phyloP scores from a whole-genome alignment of 23 tunicate species.

The Phallusia fumigata region DNA sequence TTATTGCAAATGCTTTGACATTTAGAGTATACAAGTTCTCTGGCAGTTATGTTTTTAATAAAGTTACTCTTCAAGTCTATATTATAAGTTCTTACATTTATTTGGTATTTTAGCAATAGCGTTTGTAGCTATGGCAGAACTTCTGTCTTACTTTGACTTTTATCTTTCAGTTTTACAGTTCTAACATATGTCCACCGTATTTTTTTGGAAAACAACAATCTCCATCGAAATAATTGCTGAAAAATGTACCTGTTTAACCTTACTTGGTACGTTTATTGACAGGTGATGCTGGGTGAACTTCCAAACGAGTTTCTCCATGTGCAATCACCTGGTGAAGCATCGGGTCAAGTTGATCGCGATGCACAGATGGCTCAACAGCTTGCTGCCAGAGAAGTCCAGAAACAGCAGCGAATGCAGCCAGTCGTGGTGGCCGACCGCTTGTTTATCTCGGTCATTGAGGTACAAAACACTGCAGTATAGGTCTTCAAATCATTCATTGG shows the following conservation, averaged over 20 bases:
- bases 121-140: no score
- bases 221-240: neutral
- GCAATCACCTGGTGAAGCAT: neutral
- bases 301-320: slow-evolving; percentile 72
- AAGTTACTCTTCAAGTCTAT: no score
- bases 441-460: slow-evolving; percentile 62
- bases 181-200: no score
- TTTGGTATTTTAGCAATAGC: no score
- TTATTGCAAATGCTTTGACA: no score
- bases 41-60: no score
- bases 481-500: no score
- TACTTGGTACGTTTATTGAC: neutral
- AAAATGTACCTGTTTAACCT: neutral
- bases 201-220: no score
- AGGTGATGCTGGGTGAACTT: slow-evolving; percentile 75
- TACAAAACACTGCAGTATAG: no score
- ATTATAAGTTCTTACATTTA: no score
- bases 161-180: no score
- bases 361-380: slow-evolving; percentile 60
- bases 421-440: slow-evolving; percentile 43
- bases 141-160: neutral
- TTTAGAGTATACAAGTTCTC: no score
- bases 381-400: slow-evolving; percentile 40
- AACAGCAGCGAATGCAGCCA: slow-evolving; percentile 41
- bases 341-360: slow-evolving; percentile 43